phyloP scores from a whole-genome alignment of 2,113 vertebrate genomes.

The Chinchilla lanigera region DNA sequence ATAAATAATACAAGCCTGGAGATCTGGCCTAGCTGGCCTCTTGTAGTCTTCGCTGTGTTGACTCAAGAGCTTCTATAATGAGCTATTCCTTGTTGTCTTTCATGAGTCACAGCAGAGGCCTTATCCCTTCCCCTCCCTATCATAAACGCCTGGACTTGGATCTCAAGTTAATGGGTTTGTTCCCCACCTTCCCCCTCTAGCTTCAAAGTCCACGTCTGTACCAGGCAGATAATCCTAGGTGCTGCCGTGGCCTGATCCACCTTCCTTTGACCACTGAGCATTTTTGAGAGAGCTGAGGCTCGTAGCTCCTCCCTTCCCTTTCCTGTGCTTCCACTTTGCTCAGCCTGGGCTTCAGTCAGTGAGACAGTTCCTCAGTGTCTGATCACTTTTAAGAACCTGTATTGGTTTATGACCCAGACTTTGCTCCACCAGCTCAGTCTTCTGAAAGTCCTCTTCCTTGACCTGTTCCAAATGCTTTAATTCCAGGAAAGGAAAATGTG shows the following conservation, averaged over 20 bases:
- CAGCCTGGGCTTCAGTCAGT: not conserved
- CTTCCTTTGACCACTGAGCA: slow-evolving; percentile 20
- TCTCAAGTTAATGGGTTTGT: slow-evolving; percentile 70
- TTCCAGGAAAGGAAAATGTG: slow-evolving; percentile 55
- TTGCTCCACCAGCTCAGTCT: slow-evolving; percentile 67
- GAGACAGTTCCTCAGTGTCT: slow-evolving; percentile 27
- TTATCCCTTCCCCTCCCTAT: slow-evolving; percentile 76
- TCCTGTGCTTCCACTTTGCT: not conserved
- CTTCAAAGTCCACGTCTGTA: slow-evolving; percentile 68
- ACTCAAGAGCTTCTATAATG: slow-evolving; percentile 55
- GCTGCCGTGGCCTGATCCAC: not conserved
- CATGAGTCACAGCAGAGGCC: slow-evolving; percentile 72
- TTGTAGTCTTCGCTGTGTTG: slow-evolving; percentile 61
- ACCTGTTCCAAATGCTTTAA: slow-evolving; percentile 8
- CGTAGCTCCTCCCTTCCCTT: slow-evolving; percentile 8
- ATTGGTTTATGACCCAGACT: slow-evolving; percentile 77
- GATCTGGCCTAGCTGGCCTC: slow-evolving; percentile 30
- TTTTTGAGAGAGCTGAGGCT: slow-evolving; percentile 37
- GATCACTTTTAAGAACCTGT: not conserved
- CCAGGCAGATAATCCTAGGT: slow-evolving; percentile 39
- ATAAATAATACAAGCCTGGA: slow-evolving; percentile 35
- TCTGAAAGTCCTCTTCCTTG: slow-evolving; percentile 40
- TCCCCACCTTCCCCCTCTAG: slow-evolving; percentile 40
- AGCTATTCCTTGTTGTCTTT: slow-evolving; percentile 62
- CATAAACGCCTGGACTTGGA: slow-evolving; percentile 82